Evolutionary conservation across 2,888 invertebrate species (phyloP).

Genomic region (Alsophila aescularia): DNA sequence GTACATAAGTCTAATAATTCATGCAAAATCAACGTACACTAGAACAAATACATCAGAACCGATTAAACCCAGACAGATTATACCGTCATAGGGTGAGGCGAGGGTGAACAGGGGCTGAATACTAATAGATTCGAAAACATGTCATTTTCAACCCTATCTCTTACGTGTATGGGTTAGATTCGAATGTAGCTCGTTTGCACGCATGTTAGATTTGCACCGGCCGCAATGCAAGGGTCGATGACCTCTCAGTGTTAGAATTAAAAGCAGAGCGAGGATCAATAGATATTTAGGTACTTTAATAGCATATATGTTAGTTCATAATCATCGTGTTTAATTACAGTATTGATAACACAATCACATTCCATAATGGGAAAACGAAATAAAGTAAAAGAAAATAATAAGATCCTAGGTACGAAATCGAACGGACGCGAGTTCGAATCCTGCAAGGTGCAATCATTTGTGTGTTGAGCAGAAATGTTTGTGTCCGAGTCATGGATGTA

Average conservation of each 20-base stretch:
- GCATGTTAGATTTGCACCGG: conserved; percentile 46
- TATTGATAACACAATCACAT: too few species aligned
- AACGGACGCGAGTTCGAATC: too few species aligned
- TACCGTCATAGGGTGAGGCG: conserved; percentile 62
- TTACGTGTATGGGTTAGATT: conserved; percentile 6
- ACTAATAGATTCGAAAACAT: neutral
- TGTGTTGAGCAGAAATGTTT: too few species aligned
- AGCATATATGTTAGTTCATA: too few species aligned
- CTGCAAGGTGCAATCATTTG: too few species aligned
- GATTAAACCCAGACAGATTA: conserved; percentile 75
- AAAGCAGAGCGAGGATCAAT: conserved; percentile 8
- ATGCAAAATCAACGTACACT: conserved; percentile 7
- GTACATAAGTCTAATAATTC: conserved; percentile 4
- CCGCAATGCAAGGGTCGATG: conserved; percentile 48
- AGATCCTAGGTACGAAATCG: too few species aligned
- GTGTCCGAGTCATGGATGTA: too few species aligned
- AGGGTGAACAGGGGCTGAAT: conserved; percentile 54
- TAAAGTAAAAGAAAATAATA: too few species aligned
- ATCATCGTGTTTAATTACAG: too few species aligned
- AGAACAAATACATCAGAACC: conserved; percentile 59
- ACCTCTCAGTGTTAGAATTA: conserved; percentile 33
- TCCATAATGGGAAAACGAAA: too few species aligned
- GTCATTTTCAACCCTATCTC: conserved; percentile 31
- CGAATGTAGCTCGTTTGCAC: conserved; percentile 19
- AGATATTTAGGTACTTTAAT: neutral